Base-by-base conservation (phyloP, 2,797 vertebrate species). In the Sebastes vulpes region DNA sequence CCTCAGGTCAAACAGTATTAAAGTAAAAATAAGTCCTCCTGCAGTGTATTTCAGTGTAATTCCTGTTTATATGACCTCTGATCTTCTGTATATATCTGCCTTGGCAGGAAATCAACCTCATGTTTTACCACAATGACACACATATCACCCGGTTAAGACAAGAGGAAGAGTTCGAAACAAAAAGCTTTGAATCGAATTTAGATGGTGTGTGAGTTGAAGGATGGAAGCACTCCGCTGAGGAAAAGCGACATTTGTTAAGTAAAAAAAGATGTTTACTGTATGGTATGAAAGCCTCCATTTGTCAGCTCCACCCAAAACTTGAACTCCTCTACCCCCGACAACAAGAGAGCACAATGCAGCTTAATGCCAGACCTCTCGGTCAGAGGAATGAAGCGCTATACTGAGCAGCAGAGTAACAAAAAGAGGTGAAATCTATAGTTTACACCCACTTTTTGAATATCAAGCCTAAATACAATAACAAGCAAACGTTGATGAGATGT, bases 301-400 rank as follows among this genome's bases (percentile, higher is more conserved):
- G 78, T 87, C 66, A 7, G 74, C 91, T 90, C 89, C 91, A 91
- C 89, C 92, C 88, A 89, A 68, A 83, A 85, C 48, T 75, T 87
- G 70, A 89, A 89, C 82, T 81, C 71, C 72, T 79, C 35, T 88
- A 65, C 72, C 70, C 70, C 64, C 73, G 35, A 88, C 76, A 56
- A 88, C 76, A 56, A 72, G 72, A 79, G 67, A 83, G 65, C 71
- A 4, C 6, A 23, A 52, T 20, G 29, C 5, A 53, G 69, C 46
- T 32, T 29, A 2, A 42, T 58, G 85, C 85, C 83, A 86, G 74
- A 86, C 20, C 6, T 57, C 73, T 78, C 25, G 82, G 73, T 16
- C 60, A n/a, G 80, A 61, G 21, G 75, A 73, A 38, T 35, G 50
- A 65, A 77, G 60, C 1, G 52, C 26, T 59, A 18, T 3, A 52